Evolutionary conservation across 2,113 vertebrate genomes (phyloP), one percentile per base, ranked within the genome.

Genomic region (Gymnocephalus cernua): DNA sequence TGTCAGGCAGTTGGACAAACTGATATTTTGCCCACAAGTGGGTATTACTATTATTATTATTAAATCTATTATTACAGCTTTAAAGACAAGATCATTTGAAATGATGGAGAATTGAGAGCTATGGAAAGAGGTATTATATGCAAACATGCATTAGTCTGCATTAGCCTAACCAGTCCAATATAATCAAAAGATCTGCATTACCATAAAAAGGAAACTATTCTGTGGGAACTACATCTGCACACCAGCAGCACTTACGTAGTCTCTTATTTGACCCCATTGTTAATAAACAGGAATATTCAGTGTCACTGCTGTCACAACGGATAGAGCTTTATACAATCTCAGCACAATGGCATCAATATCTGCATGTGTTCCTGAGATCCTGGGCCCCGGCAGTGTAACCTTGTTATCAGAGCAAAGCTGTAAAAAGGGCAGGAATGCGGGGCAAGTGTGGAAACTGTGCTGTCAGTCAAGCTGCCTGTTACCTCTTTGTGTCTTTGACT

Each of bases 381-480:
- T 13, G 54, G 29, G 66, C 44, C 50, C 29, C 51, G 73, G 38
- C 47, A 61, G 53, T 59, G 38, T 14, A 51, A 38, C 64, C 19
- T 51, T 65, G 70, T 76, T 86, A 79, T 84, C 82, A 54, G 50
- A 81, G 74, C 45, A 47, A 63, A 72, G 51, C 64, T 75, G 44
- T 45, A 66, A 27, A 71, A 65, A 74, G 27, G 62, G 44, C 25
- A 23, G 16, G 8, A 59, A 71, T 27, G 13, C 13, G 3, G 21
- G 56, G 27, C 35, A 61, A 32, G 63, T 74, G 45, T 76, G 66
- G 64, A 69, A 65, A 48, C 76, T 74, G 48, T 18, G 57, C 35
- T 83, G 87, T 80, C 87, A 74, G 68, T 78, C 79, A 81, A 48
- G 47, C 45, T 66, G 62, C 65, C 44, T 41, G 73, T 51, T 77